Evolutionary conservation across 2,113 vertebrate genomes (phyloP), one percentile per base, ranked within the genome.

Genomic region (Gambusia holbrooki): DNA sequence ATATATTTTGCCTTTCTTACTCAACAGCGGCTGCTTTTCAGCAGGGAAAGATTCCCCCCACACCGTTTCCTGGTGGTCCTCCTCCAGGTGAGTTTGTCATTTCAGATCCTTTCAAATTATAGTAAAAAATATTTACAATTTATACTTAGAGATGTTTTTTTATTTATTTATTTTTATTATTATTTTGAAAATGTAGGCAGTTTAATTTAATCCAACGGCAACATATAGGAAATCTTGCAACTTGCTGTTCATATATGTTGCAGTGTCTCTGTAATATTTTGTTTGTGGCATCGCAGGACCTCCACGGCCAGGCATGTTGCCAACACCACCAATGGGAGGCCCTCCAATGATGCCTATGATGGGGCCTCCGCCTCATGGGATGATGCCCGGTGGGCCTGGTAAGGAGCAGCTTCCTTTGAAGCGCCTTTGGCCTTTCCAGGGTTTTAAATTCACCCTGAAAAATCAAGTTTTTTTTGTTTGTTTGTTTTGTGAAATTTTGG

Each of bases 341-440:
- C 98, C 97, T 3, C 98, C 97, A 0, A 99, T 99, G 97, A 98
- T 99, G 97, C 98, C 97, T 35, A 98, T 99, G 98, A 98, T 99
- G 97, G 97, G 98, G 17, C 98, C 97, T 0, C 97, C 97, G 25
- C 97, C 98, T 0, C 98, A 97, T 0, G 97, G 96, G 69, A 99
- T 99, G 97, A 99, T 99, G 97, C 97, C 97, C 0, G 97, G 97
- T 3, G 97, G 98, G 73, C 97, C 97, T 13, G 97, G 98, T 99
- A 82, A 93, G 95, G 62, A 35, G 6, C 10, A 0, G 5, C 10
- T 27, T 17, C 22, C 6, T 65, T 22, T 28, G 9, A 27, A n/a
- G 62, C 3, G 11, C 33, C 25, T 54, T 64, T 48, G 45, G 17
- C 45, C 45, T 6, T 48, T 5, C 17, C 45, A 48, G 4, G 45